Base-by-base conservation (phyloP, 1,140 invertebrate genomes). In the Nasonia vitripennis region DNA sequence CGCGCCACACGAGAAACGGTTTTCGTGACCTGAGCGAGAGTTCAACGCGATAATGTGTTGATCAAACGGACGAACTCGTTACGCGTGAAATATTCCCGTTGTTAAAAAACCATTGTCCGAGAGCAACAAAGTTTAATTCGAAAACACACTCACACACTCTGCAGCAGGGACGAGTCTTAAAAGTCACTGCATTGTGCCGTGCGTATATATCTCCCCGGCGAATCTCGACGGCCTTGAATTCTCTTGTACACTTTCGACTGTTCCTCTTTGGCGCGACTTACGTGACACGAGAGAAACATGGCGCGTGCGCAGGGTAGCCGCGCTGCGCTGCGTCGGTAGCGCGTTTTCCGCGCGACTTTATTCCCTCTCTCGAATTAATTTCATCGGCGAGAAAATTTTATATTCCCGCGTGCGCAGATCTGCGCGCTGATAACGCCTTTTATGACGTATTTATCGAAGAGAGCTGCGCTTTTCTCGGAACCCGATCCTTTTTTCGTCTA, bases 191-290 rank as follows among this genome's bases (percentile, higher is more conserved):
- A 75, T 45, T 67, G 37, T 23, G 23, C 9, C 73, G 11, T n/a
- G 48, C 45, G 5, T 48, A 71, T 78, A 55, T 78, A 70, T 80
- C 45, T 17, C 17, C 6, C 45, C 3, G 41, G 34, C 45, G 17
- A 81, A 81, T 85, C 78, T 85, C n/a, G 71, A 77, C 55, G 78
- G 71, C 71, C 78, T 85, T 81, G 78, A 77, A 78, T 75, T 14
- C 37, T 37, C 74, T 73, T n/a, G 37, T 27, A 55, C 14, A 78
- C 34, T 71, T 74, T 75, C 27, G 48, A 55, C 37, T 77, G 48
- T 55, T 77, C 55, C 78, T 80, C 68, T 67, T 77, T 75, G 41
- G 17, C 23, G 6, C 48, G 20, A 68, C 70, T 84, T 78, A 62
- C 75, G 67, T 45, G 78, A 79, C 70, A 74, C 70, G 78, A 80